These are phyloP conservation scores for Polyommatus icarus DNA, from an alignment of 2,888 invertebrate genomes.

Conservation along the genomic window DNA sequence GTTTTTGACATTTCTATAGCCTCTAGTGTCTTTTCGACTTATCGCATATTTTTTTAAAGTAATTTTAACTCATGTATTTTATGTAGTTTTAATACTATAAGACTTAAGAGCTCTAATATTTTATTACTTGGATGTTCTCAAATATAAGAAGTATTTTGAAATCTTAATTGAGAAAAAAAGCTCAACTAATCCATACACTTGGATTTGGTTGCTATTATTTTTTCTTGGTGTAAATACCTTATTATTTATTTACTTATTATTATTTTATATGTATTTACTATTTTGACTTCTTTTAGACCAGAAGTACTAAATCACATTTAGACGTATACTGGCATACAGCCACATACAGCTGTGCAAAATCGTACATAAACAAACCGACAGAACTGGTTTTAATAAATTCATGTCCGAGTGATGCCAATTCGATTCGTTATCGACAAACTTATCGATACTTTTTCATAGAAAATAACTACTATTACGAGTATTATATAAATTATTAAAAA, in stretches of 20 bases:
- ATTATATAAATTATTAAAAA: not conserved
- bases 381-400: slow-evolving; percentile 33
- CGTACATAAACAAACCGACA: slow-evolving; percentile 33
- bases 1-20: not conserved
- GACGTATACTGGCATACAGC: slow-evolving; percentile 23
- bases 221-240: not conserved
- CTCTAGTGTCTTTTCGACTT: not conserved
- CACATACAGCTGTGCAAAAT: slow-evolving; percentile 33
- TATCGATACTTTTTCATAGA: not conserved
- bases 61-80: no score
- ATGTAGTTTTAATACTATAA: no score
- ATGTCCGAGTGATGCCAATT: slow-evolving; percentile 31
- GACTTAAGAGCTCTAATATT: no score
- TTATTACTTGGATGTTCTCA: no score
- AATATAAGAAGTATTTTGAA: no score
- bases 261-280: not conserved
- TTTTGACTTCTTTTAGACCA: not conserved
- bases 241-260: not conserved
- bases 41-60: no score
- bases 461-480: not conserved
- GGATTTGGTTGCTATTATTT: not conserved
- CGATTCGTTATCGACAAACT: not conserved
- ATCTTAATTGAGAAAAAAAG: no score
- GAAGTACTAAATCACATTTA: not conserved
- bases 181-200: no score